Evolutionary conservation across 2,888 invertebrate genomes (phyloP), one percentile per base, ranked within the genome.

Genomic region (Bembecia ichneumoniformis): DNA sequence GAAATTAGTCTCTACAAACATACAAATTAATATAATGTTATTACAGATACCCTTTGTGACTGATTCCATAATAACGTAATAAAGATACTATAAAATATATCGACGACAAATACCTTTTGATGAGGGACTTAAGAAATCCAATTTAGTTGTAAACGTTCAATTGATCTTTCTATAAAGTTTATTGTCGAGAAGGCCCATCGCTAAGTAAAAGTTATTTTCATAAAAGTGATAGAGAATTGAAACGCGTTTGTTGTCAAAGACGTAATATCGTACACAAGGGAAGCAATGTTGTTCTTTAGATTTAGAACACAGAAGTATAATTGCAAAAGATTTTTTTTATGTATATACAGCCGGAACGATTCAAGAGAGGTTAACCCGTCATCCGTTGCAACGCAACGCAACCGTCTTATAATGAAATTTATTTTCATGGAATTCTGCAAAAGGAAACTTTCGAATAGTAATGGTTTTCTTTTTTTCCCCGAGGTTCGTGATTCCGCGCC

Each of bases 401-500:
- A 28, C 3, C 34, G 47, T 43, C 46, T 51, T 43, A 48, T 51
- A 53, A 51, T 51, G 51, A 51, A 50, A 49, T 50, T 47, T 47
- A 49, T 51, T 50, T n/a, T 20, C 20, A 3, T 48, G 36, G 46
- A 49, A 51, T n/a, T 16, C 14, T 35, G 17, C 35, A 14, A 10
- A 35, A 15, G 40, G 35, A 46, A 15, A 47, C 44, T 48, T 46
- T 50, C 48, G 43, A 52, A 51, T 51, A 51, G 51, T 49, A 51
- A 47, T 48, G 43, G 47, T 49, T 49, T 47, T 44, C 17, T 44
- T 47, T 48, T n/a, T 47, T 35, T 34, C 14, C 49, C n/a, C 13
- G 49, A 35, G 44, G 40, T 14, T 16, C 50, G 51, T 50, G 54
- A 51, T 51, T 50, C 50, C 50, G 40, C 51, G 49, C 50, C 48